Percentiles rank a stretch among this genome's conserved stretches.
These are phyloP conservation scores for Drosophila differens DNA, from an alignment of 2,888 invertebrate species.

Conservation along the genomic window DNA sequence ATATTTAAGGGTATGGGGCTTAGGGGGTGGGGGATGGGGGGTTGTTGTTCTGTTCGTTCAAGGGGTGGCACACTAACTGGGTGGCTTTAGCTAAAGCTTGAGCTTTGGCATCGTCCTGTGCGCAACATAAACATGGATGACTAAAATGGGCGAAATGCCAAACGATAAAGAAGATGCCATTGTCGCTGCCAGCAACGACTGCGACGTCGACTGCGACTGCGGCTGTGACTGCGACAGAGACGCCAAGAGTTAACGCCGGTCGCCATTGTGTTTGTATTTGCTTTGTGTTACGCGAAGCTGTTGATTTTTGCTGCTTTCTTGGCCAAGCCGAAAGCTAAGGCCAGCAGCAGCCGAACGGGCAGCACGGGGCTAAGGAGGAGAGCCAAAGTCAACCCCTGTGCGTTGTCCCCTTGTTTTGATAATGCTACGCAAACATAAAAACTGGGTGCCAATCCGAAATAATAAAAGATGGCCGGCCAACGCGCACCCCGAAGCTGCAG, in stretches of 20 bases:
- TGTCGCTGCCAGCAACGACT: slow-evolving; percentile 26
- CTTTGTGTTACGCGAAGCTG: slow-evolving; percentile 72
- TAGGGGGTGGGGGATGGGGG: background rate
- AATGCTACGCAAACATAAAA: slow-evolving; percentile 82
- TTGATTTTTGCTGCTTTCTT: slow-evolving; percentile 69
- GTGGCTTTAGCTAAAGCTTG: slow-evolving; percentile 54
- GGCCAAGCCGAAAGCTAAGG: slow-evolving; percentile 37
- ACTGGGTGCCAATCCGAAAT: slow-evolving; percentile 81
- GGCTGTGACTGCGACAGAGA: slow-evolving; percentile 13
- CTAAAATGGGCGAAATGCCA: slow-evolving; percentile 83
- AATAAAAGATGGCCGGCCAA: slow-evolving; percentile 80
- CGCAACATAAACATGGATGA: slow-evolving; percentile 77
- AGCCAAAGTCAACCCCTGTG: slow-evolving; percentile 68
- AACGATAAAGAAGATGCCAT: slow-evolving; percentile 81
- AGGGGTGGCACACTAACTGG: slow-evolving; percentile 54
- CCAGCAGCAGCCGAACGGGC: background rate
- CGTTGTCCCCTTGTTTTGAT: slow-evolving; percentile 81
- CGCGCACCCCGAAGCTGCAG: slow-evolving; percentile 56
- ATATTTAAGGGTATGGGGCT: background rate
- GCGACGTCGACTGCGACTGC: slow-evolving; percentile 14
- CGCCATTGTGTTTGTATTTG: slow-evolving; percentile 71
- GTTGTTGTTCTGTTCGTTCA: slow-evolving; percentile 12
- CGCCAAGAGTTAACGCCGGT: slow-evolving; percentile 15
- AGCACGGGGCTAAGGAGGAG: slow-evolving; percentile 7
- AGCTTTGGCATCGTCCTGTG: slow-evolving; percentile 55